A percentile compares a stretch with the other conserved stretches of the same genome.
phyloP scores from a whole-genome alignment of 2,888 invertebrate genomes.

The Protula sp. region DNA sequence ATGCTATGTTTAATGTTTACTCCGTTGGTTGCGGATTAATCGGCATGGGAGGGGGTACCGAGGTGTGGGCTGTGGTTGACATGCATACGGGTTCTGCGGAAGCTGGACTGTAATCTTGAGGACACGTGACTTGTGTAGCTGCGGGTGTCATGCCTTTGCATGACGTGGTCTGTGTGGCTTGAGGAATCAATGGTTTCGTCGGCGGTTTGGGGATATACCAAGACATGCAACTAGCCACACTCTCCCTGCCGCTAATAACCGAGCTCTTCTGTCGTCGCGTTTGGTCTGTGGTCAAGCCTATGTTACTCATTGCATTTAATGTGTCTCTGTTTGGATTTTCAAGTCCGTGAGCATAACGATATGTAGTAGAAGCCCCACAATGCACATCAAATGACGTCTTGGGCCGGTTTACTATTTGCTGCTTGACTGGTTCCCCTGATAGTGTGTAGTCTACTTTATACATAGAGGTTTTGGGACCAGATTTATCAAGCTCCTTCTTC shows the following conservation, averaged over 20 bases:
- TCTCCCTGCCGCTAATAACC: background rate
- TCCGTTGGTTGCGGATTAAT: too few relatives aligned
- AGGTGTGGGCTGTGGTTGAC: too few relatives aligned
- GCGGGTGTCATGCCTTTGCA: background rate
- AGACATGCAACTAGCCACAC: background rate
- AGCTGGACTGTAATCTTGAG: too few relatives aligned
- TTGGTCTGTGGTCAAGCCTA: background rate
- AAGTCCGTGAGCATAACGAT: background rate
- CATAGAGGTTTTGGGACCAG: background rate
- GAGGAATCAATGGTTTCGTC: background rate
- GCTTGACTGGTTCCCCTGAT: background rate
- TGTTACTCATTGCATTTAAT: background rate
- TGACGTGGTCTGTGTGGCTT: background rate
- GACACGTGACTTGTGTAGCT: background rate
- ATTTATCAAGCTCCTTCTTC: background rate
- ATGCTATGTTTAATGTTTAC: too few relatives aligned
- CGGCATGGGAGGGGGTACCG: too few relatives aligned
- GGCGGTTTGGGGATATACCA: background rate
- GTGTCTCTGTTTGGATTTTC: background rate
- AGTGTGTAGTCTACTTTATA: background rate
- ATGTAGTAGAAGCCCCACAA: background rate
- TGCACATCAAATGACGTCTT: background rate
- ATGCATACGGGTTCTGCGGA: too few relatives aligned
- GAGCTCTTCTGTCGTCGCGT: background rate
- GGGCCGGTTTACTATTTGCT: background rate